A percentile compares a stretch with the other conserved stretches of the same genome.
Evolutionary conservation across 1,140 invertebrate genomes (phyloP).

Genomic region (Nixonia krombeini): DNA sequence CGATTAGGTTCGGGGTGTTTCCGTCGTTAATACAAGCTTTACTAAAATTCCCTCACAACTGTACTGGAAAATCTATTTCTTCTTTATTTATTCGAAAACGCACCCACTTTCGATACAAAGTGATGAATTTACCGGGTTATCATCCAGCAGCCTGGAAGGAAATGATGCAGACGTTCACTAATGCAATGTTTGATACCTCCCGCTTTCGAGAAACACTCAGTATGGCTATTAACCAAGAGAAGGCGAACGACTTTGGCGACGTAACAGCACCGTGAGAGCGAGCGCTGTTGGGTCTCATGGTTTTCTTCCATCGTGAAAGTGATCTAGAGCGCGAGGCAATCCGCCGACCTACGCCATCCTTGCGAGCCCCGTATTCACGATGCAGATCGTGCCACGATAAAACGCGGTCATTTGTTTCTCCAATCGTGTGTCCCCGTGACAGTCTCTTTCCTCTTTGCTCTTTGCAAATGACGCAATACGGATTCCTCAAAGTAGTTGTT

Average conservation of each 20-base stretch:
- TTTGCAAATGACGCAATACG: slow-evolving; percentile 19
- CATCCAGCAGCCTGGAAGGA: too few species aligned
- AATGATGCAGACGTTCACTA: too few species aligned
- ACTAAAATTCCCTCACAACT: too few species aligned
- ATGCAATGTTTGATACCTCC: too few species aligned
- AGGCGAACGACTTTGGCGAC: background rate
- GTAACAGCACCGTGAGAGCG: slow-evolving; percentile 60
- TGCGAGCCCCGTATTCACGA: slow-evolving; percentile 10
- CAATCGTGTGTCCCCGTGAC: slow-evolving; percentile 50
- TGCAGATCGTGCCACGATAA: slow-evolving; percentile 59
- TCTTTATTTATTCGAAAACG: too few species aligned
- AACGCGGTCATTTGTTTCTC: slow-evolving; percentile 63
- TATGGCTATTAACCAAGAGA: background rate
- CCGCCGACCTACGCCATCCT: slow-evolving; percentile 41
- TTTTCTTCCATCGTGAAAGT: slow-evolving; percentile 65
- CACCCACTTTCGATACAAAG: too few species aligned
- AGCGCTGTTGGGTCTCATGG: slow-evolving; percentile 50
- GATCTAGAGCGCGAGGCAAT: slow-evolving; percentile 51
- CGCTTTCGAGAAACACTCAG: background rate
- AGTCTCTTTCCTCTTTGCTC: slow-evolving; percentile 14
- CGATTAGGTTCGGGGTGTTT: too few species aligned
- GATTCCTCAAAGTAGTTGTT: slow-evolving; percentile 11
- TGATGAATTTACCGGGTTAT: too few species aligned
- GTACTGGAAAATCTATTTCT: too few species aligned
- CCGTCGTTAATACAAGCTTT: too few species aligned